Base-by-base conservation (phyloP, 2,797 vertebrate species). In the Pelodytes ibericus region DNA sequence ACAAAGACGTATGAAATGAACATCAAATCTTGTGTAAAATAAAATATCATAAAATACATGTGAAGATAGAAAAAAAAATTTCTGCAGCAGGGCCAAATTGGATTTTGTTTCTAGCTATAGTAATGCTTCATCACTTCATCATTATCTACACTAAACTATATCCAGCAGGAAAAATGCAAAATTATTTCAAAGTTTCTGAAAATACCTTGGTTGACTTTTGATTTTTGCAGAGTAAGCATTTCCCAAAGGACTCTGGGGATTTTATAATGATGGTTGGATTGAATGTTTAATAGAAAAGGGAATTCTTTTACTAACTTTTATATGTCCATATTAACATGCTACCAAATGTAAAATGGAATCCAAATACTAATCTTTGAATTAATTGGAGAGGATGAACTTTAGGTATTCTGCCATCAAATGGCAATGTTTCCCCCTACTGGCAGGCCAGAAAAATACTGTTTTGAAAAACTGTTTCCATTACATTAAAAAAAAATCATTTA, bases 371-470 rank as follows among this genome's bases (percentile, higher is more conserved):
- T 59, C 67, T 57, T 1, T 79, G 85, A 85, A 83, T 80, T 88
- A 85, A 88, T 82, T 75, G 80, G 84, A 71, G 22, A 75, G 70
- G 81, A 39, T 61, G 13, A 74, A 67, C 70, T 4, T 15, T 29
- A 65, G 66, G 7, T 31, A 47, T 16, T 26, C 62, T 69, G 26
- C 26, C 22, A 64, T 82, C 65, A 83, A 84, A 84, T 86, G 83
- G 80, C 82, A 81, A 89, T 80, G 83, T 75, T 88, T 81, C 90
- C 88, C 90, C 90, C 91, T 92, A 74, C 88, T 89, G 91, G 75
- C 53, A 2, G 15, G 11, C 57, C 2, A 72, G 11, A 10, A 25
- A 59, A 36, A 24, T 58, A 20, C 20, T 11, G 0, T 10, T 44
- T 44, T 36, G 33, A 36, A 5, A 36, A 5, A 13, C 33, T 13